Conservation (phyloP, 2,797 vertebrate genomes). For the Propithecus perrieri region DNA sequence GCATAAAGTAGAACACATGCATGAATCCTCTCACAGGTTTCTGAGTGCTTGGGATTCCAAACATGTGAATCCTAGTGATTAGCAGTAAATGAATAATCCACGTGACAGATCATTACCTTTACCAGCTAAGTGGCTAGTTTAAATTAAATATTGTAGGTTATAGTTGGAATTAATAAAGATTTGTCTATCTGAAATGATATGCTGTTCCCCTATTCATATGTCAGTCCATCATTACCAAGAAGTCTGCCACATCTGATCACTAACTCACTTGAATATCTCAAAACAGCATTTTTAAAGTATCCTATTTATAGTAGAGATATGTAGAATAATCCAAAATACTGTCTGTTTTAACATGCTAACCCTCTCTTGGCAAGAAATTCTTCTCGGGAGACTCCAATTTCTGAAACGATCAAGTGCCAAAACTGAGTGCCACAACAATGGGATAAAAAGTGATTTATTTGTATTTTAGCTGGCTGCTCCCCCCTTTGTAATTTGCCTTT, state of each 20-base stretch:
- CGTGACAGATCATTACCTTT: slow-evolving; percentile 80
- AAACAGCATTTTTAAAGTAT: slow-evolving; percentile 70
- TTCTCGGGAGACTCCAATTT: slow-evolving; percentile 62
- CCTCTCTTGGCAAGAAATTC: slow-evolving; percentile 66
- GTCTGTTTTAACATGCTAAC: slow-evolving; percentile 69
- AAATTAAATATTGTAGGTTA: slow-evolving; percentile 72
- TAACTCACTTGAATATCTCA: slow-evolving; percentile 70
- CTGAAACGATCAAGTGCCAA: slow-evolving; percentile 65
- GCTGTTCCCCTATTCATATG: slow-evolving; percentile 55
- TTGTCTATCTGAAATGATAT: slow-evolving; percentile 53
- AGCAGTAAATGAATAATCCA: slow-evolving; percentile 83
- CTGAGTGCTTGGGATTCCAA: slow-evolving; percentile 83
- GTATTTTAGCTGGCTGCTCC: slow-evolving; percentile 64
- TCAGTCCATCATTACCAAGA: slow-evolving; percentile 39
- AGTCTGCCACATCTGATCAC: slow-evolving; percentile 70
- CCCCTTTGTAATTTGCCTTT: slow-evolving; percentile 65
- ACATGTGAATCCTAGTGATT: slow-evolving; percentile 79
- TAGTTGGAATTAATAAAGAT: slow-evolving; percentile 60
- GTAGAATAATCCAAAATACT: slow-evolving; percentile 43
- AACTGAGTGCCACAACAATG: slow-evolving; percentile 59
- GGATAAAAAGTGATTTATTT: slow-evolving; percentile 81
- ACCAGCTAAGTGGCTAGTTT: slow-evolving; percentile 69
- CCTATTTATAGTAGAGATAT: slow-evolving; percentile 69
- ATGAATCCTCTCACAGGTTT: slow-evolving; percentile 82
- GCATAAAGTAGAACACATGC: slow-evolving; percentile 88